Evolutionary conservation across 2,888 invertebrate species (phyloP), one percentile per base, ranked within the genome.

Genomic region (Ypsolopha sequella): DNA sequence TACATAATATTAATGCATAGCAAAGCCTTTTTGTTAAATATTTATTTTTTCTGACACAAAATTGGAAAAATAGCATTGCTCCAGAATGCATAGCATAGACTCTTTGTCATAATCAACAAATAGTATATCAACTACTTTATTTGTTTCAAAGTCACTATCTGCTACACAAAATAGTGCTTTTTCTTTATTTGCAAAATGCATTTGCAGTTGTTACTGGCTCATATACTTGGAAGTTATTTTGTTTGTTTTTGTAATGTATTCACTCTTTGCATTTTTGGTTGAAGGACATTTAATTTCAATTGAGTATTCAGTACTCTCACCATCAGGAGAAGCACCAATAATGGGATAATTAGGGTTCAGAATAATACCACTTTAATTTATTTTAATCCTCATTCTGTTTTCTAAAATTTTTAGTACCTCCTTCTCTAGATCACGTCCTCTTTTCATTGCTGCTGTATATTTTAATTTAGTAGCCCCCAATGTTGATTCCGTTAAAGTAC

Each of bases 121-220:
- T 36, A 56, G 24, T 33, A 62, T 48, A 38, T 38, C 35, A 48
- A 62, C 48, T 35, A 54, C 47, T 50, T 57, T 53, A 44, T 44
- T 53, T 9, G 36, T 46, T 56, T 62, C 59, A 54, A 59, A 65
- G 51, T 56, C 50, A n/a, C 55, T 60, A 45, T 57, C 53, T 11
- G 63, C 62, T 13, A 64, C 56, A 53, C 58, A 60, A 52, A 63
- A 63, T 33, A 58, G 51, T 7, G 56, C 58, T 47, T 55, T 54
- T 41, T 52, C 53, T 51, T 58, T 56, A 10, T 53, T 48, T 14
- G 56, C 38, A 38, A 60, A 53, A 50, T 57, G 55, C 65, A 64
- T 65, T 55, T 65, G 62, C 48, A 64, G 8, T 36, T 64, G 58
- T 13, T 65, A 55, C 52, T 66, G 63, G 14, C 58, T 59, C 36